These are phyloP conservation scores for Adelognathus sp. DNA, from an alignment of 2,888 invertebrate species.

Conservation along the genomic window DNA sequence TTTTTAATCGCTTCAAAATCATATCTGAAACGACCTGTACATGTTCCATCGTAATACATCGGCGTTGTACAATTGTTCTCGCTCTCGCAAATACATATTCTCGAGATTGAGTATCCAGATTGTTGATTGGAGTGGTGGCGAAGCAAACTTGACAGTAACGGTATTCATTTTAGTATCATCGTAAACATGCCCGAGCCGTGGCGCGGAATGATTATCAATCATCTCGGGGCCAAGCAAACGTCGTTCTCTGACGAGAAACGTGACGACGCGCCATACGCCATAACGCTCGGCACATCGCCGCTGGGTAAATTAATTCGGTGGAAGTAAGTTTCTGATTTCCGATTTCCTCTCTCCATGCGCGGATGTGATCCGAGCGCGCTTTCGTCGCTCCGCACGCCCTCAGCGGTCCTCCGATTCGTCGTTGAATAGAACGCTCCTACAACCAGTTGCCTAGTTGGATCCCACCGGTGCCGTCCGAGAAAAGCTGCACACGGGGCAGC, in stretches of 20 bases:
- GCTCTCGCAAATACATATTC: conserved; percentile 21
- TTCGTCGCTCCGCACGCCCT: conserved; percentile 16
- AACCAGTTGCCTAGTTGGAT: conserved; percentile 41
- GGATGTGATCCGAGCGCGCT: background rate
- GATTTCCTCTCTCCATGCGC: conserved; percentile 15
- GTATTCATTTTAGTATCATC: conserved; percentile 29
- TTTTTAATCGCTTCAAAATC: too few species aligned
- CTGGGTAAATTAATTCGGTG: conserved; percentile 19
- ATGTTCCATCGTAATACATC: conserved; percentile 30
- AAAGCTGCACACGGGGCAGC: conserved; percentile 34
- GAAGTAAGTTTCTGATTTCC: conserved; percentile 15
- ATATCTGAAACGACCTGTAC: too few species aligned
- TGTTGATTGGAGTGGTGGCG: conserved; percentile 51
- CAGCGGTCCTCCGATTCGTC: conserved; percentile 15
- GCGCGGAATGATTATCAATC: conserved; percentile 15
- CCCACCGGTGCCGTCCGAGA: conserved; percentile 36
- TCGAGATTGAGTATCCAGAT: conserved; percentile 46
- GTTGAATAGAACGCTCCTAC: conserved; percentile 33
- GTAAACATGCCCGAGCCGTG: conserved; percentile 10
- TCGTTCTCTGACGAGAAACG: background rate
- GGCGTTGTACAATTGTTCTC: conserved; percentile 42
- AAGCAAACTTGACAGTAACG: conserved; percentile 9
- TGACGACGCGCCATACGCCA: background rate
- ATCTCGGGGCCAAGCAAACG: background rate
- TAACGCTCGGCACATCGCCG: background rate